These are phyloP conservation scores for Heliconius ethilla DNA, from an alignment of 2,888 invertebrate genomes.

Conservation along the genomic window DNA sequence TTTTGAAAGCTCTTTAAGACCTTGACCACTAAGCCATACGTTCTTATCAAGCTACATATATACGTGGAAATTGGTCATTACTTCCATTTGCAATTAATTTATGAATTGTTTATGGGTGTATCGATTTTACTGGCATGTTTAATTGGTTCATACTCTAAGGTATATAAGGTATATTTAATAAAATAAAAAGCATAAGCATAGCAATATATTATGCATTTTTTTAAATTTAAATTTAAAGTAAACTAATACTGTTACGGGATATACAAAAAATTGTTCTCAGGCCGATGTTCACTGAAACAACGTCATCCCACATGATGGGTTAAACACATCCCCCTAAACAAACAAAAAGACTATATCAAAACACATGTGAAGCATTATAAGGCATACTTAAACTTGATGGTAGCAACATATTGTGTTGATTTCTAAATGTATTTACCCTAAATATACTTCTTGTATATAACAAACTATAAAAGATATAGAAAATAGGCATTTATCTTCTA, in stretches of 20 bases:
- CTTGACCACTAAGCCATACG: too few relatives aligned
- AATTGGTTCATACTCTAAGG: too few relatives aligned
- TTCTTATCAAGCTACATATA: too few relatives aligned
- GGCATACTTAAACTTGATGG: not conserved
- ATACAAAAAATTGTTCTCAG: slow-evolving; percentile 55
- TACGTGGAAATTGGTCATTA: too few relatives aligned
- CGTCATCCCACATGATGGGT: slow-evolving; percentile 51
- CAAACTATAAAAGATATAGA: not conserved
- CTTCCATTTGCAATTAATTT: too few relatives aligned
- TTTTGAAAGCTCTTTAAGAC: too few relatives aligned
- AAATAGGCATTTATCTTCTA: not conserved
- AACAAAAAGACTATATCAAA: slow-evolving; percentile 46
- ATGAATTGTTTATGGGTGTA: too few relatives aligned
- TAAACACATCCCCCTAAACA: slow-evolving; percentile 45
- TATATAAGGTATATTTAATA: not conserved
- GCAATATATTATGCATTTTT: not conserved
- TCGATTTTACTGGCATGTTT: too few relatives aligned
- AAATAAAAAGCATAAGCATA: not conserved
- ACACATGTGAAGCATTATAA: slow-evolving; percentile 45
- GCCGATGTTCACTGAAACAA: slow-evolving; percentile 51
- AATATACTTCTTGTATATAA: not conserved
- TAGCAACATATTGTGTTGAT: not conserved
- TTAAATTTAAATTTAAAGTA: not conserved
- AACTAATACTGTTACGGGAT: slow-evolving; percentile 37
- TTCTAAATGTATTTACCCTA: not conserved